Evolutionary conservation across 2,888 invertebrate genomes (phyloP), one percentile per base, ranked within the genome.

Genomic region (Callinectes sapidus): DNA sequence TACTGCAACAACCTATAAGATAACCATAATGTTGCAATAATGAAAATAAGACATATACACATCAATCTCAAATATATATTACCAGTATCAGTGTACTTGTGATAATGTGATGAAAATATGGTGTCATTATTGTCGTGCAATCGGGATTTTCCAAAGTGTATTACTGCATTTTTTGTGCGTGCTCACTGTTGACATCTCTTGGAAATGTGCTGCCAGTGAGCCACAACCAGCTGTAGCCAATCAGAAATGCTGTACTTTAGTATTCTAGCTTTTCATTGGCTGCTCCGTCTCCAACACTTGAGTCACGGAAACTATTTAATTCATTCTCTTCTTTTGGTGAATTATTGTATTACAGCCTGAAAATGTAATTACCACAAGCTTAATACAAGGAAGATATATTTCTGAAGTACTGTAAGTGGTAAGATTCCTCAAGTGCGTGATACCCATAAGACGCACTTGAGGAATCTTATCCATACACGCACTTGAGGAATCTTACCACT

Each of bases 161-260:
- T 48, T 48, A 48, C 48, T 8, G 3, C 10, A 8, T 48, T 10
- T 48, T 48, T 61, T 61, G 2, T 61, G 61, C 61, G 3, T 61
- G 61, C 18, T 61, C 23, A 61, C 10, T 48, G 48, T 48, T 48
- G 48, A 48, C 48, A 48, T 48, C 48, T 48, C 48, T 48, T 8
- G 48, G 48, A 10, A 48, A 8, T 10, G 6, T 55, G 2, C 14
- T 55, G 23, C 13, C 61, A 61, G 23, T 23, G 13, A 61, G 71
- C 71, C 5, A n/a, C 13, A 13, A 32, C 48, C 87, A 87, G 42
- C 87, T 32, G 42, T 87, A 87, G 28, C 87, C 87, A 87, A 87
- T 55, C 42, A 48, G 16, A 87, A 61, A 61, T 3, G 23, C 48
- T 5, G 10, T 48, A 48, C 8, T 6, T 8, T 6, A 48, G 3